Base-by-base conservation (phyloP, 2,888 invertebrate genomes). In the Drosophila sordidapex region DNA sequence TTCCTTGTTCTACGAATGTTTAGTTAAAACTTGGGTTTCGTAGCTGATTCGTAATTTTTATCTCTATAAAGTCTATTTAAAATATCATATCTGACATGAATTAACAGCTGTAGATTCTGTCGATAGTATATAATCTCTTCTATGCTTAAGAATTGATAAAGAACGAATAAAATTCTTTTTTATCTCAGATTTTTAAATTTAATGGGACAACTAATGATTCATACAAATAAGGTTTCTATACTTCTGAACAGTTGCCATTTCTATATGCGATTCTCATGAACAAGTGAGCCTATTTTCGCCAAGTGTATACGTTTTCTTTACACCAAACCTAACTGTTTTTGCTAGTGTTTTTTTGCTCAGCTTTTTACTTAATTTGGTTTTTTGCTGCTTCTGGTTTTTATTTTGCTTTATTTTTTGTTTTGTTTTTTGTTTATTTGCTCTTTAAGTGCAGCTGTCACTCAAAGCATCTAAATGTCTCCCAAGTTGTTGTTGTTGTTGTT, bases 401-500 rank as follows among this genome's bases (percentile, higher is more conserved):
- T 25, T 43, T 40, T 40, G 43, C 38, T 43, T 61, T 11, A 40
- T 58, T 61, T 69, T 68, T 18, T n/a, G 15, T 21, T 68, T 61
- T 69, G 33, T 48, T 69, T 49, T 76, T 59, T 38, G 27, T n/a
- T 52, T 68, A 27, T 72, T 66, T 74, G 85, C 85, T 82, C 85
- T 86, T 89, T 87, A 86, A 89, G 85, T 86, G 89, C 86, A 86
- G 86, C 86, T 86, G 89, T 86, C 86, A 86, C 75, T 86, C 89
- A 86, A 88, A 73, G 87, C 82, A 72, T 85, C 83, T 79, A 86
- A 86, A 86, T 86, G 85, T 89, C 86, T 86, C 87, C 73, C 79
- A 82, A 74, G 66, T 58, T 66, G 71, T 75, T 75, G 88, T 70
- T 70, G 62, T 52, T 61, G 58, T 56, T 53, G 58, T 58, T 53